These are phyloP conservation scores for Ricordea florida DNA, from an alignment of 92 coral and sea anemone genomes.

Conservation along the genomic window DNA sequence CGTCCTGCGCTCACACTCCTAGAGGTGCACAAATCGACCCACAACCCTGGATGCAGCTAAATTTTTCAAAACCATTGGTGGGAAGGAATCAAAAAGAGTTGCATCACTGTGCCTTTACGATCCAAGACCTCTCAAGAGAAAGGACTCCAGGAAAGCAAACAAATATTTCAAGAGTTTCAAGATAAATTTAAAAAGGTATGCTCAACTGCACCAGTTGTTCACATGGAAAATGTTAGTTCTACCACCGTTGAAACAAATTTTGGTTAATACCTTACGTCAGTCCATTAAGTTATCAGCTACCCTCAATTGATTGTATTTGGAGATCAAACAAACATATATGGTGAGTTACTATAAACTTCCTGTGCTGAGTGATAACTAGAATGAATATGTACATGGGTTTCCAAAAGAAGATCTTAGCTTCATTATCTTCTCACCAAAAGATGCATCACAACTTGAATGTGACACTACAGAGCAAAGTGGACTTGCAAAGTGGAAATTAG, in stretches of 20 bases:
- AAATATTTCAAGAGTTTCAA: not conserved
- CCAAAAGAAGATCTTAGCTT: slow-evolving; percentile 16
- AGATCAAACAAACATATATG: slow-evolving; percentile 1
- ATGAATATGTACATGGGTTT: slow-evolving; percentile 28
- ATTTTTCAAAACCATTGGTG: slow-evolving; percentile 22
- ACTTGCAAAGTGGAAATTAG: not conserved
- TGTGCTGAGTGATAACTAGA: slow-evolving; percentile 14
- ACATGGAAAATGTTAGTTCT: not conserved
- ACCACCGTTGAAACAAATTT: not conserved
- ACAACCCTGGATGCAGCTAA: slow-evolving; percentile 12
- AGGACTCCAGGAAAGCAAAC: not conserved
- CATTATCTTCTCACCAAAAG: slow-evolving; percentile 13
- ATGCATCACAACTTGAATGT: slow-evolving; percentile 31
- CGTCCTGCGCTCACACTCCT: too few species aligned
- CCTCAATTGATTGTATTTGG: slow-evolving; percentile 17
- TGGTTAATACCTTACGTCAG: slow-evolving; percentile 6
- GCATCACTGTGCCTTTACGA: slow-evolving; percentile 25
- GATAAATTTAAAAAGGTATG: not conserved
- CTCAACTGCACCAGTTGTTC: slow-evolving; percentile 12
- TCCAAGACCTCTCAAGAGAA: not conserved
- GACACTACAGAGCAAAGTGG: slow-evolving; percentile 10
- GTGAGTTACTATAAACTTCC: slow-evolving; percentile 15
- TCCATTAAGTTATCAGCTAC: slow-evolving; percentile 1
- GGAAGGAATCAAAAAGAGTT: slow-evolving; percentile 3
- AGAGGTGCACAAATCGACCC: slow-evolving; percentile 33